phyloP scores from a whole-genome alignment of 2,888 invertebrate species.

The Terebella lapidaria region DNA sequence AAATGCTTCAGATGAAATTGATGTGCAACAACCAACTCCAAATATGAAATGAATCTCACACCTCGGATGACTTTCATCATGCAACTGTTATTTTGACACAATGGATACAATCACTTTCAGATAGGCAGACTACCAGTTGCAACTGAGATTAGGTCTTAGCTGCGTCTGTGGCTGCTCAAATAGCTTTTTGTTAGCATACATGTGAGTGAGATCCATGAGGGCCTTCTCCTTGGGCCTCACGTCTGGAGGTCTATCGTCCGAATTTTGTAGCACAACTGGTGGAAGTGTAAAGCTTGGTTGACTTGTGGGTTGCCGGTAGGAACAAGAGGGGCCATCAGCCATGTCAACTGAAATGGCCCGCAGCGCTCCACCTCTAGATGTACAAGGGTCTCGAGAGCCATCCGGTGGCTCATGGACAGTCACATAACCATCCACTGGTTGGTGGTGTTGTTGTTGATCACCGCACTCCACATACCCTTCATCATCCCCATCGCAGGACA shows the following conservation, averaged over 20 bases:
- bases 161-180: background rate
- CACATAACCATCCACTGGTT: background rate
- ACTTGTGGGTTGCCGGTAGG: background rate
- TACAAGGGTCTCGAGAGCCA: background rate
- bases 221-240: conserved; percentile 3
- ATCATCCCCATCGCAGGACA: background rate
- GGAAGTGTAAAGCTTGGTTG: background rate
- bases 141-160: conserved; percentile 3
- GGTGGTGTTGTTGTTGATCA: background rate
- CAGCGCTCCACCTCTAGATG: background rate
- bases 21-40: no score
- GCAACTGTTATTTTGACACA: no score
- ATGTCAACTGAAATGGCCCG: background rate
- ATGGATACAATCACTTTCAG: no score
- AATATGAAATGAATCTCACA: no score
- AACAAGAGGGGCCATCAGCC: background rate
- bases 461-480: background rate
- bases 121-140: conserved; percentile 2
- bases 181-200: conserved; percentile 2
- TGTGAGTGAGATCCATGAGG: background rate
- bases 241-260: background rate
- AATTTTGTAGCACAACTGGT: background rate
- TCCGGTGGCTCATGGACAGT: background rate
- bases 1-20: no score
- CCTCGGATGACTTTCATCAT: no score